A percentile compares a stretch with the other conserved stretches of the same genome.
phyloP scores from a whole-genome alignment of 2,888 invertebrate species.

The Amblyjoppa proteus region DNA sequence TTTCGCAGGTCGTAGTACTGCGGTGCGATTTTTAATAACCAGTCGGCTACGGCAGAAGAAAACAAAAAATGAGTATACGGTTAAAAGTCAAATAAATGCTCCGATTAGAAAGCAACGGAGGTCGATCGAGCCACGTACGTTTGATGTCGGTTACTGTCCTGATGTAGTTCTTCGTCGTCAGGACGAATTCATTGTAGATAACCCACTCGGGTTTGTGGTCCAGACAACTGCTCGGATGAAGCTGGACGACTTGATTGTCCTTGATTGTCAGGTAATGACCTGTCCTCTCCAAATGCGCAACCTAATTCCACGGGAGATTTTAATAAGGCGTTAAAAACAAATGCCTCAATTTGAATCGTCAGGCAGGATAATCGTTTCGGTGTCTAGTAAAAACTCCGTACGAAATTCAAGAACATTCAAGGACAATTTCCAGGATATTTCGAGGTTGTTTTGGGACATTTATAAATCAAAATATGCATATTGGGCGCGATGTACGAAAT shows the following conservation, averaged over 20 bases:
- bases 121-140: conserved; percentile 89
- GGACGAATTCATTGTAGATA: conserved; percentile 99
- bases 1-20: conserved; percentile 99
- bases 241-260: conserved; percentile 99
- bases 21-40: conserved; percentile 97
- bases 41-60: conserved; percentile 89
- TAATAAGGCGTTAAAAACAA: not conserved
- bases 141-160: conserved; percentile 99
- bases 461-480: too few species aligned
- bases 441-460: too few species aligned
- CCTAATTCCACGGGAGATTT: conserved; percentile 85
- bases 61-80: conserved; percentile 2
- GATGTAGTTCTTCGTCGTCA: conserved; percentile 99
- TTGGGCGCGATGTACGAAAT: too few species aligned
- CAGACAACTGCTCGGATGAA: conserved; percentile 99
- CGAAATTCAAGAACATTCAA: too few species aligned
- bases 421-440: too few species aligned
- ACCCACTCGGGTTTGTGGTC: conserved; percentile 99
- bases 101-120: not conserved
- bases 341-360: not conserved
- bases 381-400: too few species aligned
- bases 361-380: not conserved
- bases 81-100: conserved; percentile 16
- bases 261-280: conserved; percentile 99
- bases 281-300: conserved; percentile 98